These are phyloP conservation scores for Machaerirhynchus nigripectus DNA, from an alignment of 2,113 vertebrate species.

Conservation along the genomic window DNA sequence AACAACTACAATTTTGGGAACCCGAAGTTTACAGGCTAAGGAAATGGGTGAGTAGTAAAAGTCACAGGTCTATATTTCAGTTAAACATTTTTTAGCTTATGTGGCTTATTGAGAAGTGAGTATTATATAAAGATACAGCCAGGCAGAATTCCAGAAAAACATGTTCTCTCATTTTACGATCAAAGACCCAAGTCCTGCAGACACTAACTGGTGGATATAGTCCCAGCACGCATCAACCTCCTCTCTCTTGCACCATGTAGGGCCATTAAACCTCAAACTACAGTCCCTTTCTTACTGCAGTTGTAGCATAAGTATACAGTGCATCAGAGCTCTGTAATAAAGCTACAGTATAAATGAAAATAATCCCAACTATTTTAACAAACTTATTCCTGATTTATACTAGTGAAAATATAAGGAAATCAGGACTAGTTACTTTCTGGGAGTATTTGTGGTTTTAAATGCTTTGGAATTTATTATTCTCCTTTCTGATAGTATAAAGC, in stretches of 20 bases:
- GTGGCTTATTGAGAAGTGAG: neutral
- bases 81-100: neutral
- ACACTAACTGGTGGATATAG: neutral
- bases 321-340: neutral
- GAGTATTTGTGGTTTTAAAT: neutral
- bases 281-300: neutral
- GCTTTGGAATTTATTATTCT: neutral
- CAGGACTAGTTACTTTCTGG: neutral
- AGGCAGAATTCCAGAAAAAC: conserved; percentile 25
- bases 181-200: neutral
- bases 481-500: neutral
- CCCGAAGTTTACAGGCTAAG: neutral
- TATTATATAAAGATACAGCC: neutral
- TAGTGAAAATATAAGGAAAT: neutral
- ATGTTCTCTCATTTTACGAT: neutral
- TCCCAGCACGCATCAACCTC: neutral
- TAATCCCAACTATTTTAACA: neutral
- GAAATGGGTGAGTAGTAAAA: neutral
- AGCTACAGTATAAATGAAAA: neutral
- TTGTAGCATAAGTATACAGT: neutral
- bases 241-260: neutral
- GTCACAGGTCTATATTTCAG: neutral
- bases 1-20: neutral
- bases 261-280: neutral
- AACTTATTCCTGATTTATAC: neutral